These are phyloP conservation scores for Caenorhabditis afra DNA, from an alignment of 2,888 invertebrate genomes.

Conservation along the genomic window DNA sequence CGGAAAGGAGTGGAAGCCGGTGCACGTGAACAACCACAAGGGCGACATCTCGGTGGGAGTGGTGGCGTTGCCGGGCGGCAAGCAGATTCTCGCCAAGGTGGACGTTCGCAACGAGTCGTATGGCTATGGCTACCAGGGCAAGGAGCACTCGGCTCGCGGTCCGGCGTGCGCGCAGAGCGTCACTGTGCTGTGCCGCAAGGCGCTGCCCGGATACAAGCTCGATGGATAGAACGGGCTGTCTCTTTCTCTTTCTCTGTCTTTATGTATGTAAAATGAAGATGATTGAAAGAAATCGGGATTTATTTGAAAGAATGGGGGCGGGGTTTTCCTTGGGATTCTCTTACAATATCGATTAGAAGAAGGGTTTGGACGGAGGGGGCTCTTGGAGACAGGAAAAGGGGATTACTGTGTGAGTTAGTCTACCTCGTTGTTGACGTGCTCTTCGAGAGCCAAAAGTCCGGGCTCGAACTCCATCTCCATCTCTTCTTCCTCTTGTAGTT, in stretches of 20 bases:
- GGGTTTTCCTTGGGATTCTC: too few species aligned
- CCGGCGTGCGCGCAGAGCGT: slow-evolving; percentile 55
- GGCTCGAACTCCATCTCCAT: neutral
- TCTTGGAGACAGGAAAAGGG: too few species aligned
- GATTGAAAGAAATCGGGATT: too few species aligned
- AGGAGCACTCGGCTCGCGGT: slow-evolving; percentile 60
- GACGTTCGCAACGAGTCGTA: slow-evolving; percentile 72
- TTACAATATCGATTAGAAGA: too few species aligned
- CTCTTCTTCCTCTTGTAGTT: slow-evolving; percentile 18
- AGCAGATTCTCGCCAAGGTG: slow-evolving; percentile 73
- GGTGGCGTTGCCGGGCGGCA: slow-evolving; percentile 66
- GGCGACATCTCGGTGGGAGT: slow-evolving; percentile 73
- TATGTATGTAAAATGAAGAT: too few species aligned
- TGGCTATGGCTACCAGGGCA: slow-evolving; percentile 67
- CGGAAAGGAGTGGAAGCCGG: slow-evolving; percentile 69
- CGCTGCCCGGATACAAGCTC: slow-evolving; percentile 70
- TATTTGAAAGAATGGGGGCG: too few species aligned
- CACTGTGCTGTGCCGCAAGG: slow-evolving; percentile 72
- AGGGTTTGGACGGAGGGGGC: too few species aligned
- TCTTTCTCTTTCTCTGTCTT: too few species aligned
- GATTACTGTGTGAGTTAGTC: too few species aligned
- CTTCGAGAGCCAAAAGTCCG: neutral
- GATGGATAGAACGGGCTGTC: slow-evolving; percentile 63
- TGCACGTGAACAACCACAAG: slow-evolving; percentile 72
- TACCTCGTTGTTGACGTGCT: neutral